Base-by-base conservation (phyloP, 2,113 vertebrate genomes). In the Upupa epops region DNA sequence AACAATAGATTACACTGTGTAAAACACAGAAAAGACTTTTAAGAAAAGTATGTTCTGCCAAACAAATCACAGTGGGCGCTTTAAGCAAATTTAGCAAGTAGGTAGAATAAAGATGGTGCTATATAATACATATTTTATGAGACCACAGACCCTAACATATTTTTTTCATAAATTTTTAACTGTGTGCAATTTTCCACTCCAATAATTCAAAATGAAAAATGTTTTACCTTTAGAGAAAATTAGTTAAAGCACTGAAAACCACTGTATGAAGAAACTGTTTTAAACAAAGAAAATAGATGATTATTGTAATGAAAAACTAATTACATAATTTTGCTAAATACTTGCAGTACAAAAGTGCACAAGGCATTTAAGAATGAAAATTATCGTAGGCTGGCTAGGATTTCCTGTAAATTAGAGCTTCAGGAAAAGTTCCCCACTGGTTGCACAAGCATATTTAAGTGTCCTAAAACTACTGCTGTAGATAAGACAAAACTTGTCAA, bases 141-240 rank as follows among this genome's bases (percentile, higher is more conserved):
- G 83, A 85, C 89, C 1, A 0, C 46, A 90, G 77, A 80, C 87
- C 31, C 18, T 92, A 96, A 93, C 92, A 83, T 94, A 69, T 66
- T 59, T 93, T 92, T 83, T 61, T 93, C 52, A 93, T 96, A 71
- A 94, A 96, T 95, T 89, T 96, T 96, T 96, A 86, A 96, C 75
- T 3, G 3, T 65, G 42, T 85, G 49, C 86, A 95, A 96, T 96
- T 96, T 96, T 96, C 94, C 91, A 95, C 89, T 96, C 91, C 93
- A 96, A 91, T 96, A 96, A 96, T 71, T 96, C 87, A 46, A 95
- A 88, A 93, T 87, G 83, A 92, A 94, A 81, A 82, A 66, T 75
- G 32, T 66, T 94, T 91, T 93, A 89, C 45, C 40, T 95, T 94
- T 55, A 83, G 29, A 80, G 77, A 78, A 95, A 96, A 93, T 95